Conservation (phyloP, 2,797 vertebrate species). For the Gallinago solitaria region DNA sequence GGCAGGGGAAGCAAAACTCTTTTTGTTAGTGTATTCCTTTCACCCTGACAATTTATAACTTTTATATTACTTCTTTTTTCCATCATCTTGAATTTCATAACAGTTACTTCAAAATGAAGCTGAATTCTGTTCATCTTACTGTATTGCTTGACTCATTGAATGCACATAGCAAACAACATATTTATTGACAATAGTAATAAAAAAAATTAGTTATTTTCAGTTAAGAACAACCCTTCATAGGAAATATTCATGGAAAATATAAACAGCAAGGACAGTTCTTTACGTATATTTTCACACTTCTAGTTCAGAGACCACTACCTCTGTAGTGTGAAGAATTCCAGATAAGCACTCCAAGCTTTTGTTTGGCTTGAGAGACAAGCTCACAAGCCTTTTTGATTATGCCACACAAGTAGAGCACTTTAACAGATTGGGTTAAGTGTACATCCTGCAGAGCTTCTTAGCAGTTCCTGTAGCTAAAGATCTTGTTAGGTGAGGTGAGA, state of each 20-base stretch:
- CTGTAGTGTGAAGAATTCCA: not conserved
- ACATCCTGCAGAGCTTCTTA: constrained; percentile 34
- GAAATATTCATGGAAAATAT: not conserved
- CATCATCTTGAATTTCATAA: not conserved
- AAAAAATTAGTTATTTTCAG: not conserved
- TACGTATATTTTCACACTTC: not conserved
- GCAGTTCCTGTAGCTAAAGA: constrained; percentile 11
- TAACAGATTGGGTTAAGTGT: constrained; percentile 8
- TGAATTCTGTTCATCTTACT: not conserved
- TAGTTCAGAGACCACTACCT: not conserved
- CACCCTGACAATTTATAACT: not conserved
- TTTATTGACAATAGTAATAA: not conserved
- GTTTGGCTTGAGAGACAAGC: constrained; percentile 18
- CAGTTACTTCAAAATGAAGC: not conserved
- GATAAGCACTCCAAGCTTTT: not conserved
- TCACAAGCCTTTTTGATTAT: constrained; percentile 33
- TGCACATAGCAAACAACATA: not conserved
- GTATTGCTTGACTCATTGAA: not conserved
- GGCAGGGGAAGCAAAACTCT: not conserved
- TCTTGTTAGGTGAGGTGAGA: constrained; percentile 23
- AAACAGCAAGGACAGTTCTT: not conserved
- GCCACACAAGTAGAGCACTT: not conserved
- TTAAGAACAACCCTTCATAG: not conserved
- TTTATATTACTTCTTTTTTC: not conserved
- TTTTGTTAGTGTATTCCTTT: not conserved